A percentile compares a stretch with the other conserved stretches of the same genome.
Evolutionary conservation across 2,797 vertebrate species (phyloP).

Genomic region (Cichlasoma orientale): DNA sequence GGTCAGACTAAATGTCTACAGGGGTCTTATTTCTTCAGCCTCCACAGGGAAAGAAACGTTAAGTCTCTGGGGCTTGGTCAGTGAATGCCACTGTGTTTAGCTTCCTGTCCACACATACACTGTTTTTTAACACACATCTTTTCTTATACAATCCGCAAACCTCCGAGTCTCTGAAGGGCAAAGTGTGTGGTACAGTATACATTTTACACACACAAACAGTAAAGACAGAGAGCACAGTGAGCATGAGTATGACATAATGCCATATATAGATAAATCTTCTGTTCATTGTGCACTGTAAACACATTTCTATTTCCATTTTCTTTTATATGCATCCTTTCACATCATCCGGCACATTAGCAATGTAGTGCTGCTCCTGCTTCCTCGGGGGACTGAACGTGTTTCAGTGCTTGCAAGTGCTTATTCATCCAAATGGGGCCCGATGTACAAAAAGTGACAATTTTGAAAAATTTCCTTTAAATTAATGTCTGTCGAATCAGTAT

Average conservation of each 20-base stretch:
- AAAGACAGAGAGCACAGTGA: not conserved
- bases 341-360: constrained; percentile 11
- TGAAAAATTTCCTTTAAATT: not conserved
- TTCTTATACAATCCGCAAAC: not conserved
- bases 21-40: constrained; percentile 31
- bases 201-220: not conserved
- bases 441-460: not conserved
- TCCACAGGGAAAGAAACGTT: not conserved
- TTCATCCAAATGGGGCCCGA: constrained; percentile 14
- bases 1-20: constrained; percentile 46
- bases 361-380: constrained; percentile 3
- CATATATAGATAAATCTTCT: not conserved
- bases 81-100: constrained; percentile 41
- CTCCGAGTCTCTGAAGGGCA: constrained; percentile 3
- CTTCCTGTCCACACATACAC: constrained; percentile 1
- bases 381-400: constrained; percentile 24
- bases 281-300: not conserved
- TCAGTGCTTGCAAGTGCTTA: constrained; percentile 11
- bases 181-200: not conserved
- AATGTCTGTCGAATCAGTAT: not conserved
- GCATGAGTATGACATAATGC: not conserved
- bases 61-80: constrained; percentile 6
- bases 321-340: not conserved
- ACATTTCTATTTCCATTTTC: constrained; percentile 9
- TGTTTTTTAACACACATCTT: not conserved